Conservation (phyloP, 2,797 vertebrate species). For the Ctenochaetus hawaiiensis region DNA sequence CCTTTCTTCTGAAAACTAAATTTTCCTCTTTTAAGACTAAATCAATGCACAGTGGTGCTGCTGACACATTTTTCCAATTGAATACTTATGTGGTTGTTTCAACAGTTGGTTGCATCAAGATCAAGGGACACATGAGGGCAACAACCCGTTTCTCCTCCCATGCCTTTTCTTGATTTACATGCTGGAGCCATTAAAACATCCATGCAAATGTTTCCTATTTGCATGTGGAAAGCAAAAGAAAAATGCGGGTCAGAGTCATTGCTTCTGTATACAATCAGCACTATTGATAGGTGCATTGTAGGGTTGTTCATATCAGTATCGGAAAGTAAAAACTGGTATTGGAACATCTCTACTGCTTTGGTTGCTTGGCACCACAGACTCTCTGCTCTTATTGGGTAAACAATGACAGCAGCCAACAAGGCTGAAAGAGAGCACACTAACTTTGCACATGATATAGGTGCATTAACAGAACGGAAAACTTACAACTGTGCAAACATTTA, state of each 20-base stretch:
- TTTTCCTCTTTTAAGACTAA: neutral
- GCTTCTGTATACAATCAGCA: neutral
- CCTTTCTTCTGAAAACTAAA: neutral
- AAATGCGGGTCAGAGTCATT: neutral
- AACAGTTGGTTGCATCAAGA: neutral
- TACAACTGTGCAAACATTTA: slow-evolving; percentile 14
- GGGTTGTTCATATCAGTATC: too few species aligned
- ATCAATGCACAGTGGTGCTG: neutral
- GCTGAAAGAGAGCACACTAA: neutral
- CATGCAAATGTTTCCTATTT: slow-evolving; percentile 56
- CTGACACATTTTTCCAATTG: neutral
- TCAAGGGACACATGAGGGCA: neutral
- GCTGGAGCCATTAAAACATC: neutral
- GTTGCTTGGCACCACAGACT: slow-evolving; percentile 21
- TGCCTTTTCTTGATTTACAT: slow-evolving; percentile 13
- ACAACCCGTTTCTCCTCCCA: neutral
- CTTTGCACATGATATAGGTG: neutral
- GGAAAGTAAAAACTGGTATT: too few species aligned
- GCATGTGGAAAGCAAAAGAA: slow-evolving; percentile 26
- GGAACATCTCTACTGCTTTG: neutral
- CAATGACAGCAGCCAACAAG: slow-evolving; percentile 5
- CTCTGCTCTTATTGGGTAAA: slow-evolving; percentile 27
- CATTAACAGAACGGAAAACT: slow-evolving; percentile 3
- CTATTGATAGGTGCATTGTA: too few species aligned
- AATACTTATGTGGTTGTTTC: neutral